These are phyloP conservation scores for Sebastiscus albofasciatus DNA, from an alignment of 2,797 vertebrate genomes.

Conservation along the genomic window DNA sequence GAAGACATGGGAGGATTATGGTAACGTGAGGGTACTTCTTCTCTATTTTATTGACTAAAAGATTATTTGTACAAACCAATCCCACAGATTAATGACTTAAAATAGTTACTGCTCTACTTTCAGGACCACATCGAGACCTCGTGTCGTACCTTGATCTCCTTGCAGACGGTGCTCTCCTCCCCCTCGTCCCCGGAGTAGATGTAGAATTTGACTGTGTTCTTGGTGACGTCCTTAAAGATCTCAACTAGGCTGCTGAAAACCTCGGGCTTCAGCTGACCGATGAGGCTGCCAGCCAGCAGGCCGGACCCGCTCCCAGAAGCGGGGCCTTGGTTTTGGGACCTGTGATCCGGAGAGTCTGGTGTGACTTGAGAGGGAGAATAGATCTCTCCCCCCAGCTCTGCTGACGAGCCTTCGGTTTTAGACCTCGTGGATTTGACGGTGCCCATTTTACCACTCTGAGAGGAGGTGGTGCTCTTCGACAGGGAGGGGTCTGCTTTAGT, in stretches of 20 bases:
- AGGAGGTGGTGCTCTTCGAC: constrained; percentile 34
- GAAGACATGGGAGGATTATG: background rate
- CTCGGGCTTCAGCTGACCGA: constrained; percentile 92
- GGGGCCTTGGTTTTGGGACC: constrained; percentile 26
- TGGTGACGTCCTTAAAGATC: constrained; percentile 93
- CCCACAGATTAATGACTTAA: background rate
- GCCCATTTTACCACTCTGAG: constrained; percentile 45
- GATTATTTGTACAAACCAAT: background rate
- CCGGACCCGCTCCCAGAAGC: constrained; percentile 46
- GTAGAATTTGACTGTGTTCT: constrained; percentile 96
- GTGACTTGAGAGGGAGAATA: constrained; percentile 76
- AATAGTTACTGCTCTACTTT: background rate
- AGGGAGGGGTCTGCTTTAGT: constrained; percentile 51
- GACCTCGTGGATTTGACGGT: constrained; percentile 40
- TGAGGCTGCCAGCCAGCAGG: constrained; percentile 83
- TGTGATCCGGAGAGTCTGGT: constrained; percentile 54
- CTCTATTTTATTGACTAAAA: background rate
- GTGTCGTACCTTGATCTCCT: constrained; percentile 92
- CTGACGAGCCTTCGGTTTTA: constrained; percentile 40
- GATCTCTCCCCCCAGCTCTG: constrained; percentile 44
- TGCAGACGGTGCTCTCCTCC: constrained; percentile 89
- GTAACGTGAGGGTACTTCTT: accelerated
- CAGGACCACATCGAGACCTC: background rate
- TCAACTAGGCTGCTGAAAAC: constrained; percentile 91
- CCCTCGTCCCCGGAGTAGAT: constrained; percentile 89